Evolutionary conservation across 2,113 vertebrate genomes (phyloP).

Genomic region (Martes martes): DNA sequence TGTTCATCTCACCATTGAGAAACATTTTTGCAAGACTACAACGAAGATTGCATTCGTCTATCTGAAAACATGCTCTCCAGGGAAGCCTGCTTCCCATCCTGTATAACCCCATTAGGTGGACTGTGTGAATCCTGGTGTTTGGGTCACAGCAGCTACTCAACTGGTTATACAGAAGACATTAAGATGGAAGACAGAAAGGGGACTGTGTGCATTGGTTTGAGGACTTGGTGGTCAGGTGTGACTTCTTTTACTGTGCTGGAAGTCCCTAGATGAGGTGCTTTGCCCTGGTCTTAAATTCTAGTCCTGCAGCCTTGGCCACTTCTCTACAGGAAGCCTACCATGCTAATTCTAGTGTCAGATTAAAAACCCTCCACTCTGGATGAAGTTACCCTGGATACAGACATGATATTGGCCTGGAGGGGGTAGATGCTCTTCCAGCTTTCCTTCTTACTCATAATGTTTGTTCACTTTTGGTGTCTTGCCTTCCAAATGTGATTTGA

Average conservation of each 20-base stretch:
- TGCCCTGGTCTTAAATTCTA: neutral
- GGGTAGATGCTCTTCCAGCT: neutral
- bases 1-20: neutral
- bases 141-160: no score
- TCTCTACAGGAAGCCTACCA: neutral
- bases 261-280: neutral
- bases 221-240: neutral
- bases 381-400: neutral
- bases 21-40: neutral
- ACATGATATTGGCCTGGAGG: neutral
- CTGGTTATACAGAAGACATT: neutral
- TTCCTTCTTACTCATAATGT: neutral
- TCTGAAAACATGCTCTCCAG: neutral
- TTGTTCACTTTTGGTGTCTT: neutral
- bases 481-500: neutral
- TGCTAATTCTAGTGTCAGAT: no score
- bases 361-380: neutral
- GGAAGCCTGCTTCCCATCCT: neutral
- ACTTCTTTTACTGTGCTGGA: neutral
- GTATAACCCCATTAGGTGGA: neutral
- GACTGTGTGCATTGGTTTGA: neutral
- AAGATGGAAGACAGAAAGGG: neutral
- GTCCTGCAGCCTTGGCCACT: neutral
- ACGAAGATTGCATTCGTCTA: no score
- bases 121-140: neutral